Conservation (phyloP, 2,797 vertebrate genomes). For the Falco berigora region DNA sequence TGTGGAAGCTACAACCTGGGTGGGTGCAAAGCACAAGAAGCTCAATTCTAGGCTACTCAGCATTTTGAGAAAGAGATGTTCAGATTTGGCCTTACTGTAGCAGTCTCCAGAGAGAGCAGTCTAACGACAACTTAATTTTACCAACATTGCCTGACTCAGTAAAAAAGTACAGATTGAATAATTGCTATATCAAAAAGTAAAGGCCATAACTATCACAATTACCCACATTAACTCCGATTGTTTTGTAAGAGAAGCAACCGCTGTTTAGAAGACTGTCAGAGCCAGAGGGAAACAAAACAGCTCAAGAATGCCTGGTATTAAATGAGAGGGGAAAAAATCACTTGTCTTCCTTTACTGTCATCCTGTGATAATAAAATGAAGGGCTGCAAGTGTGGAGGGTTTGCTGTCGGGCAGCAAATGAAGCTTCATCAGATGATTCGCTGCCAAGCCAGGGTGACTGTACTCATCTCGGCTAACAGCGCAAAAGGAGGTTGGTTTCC, state of each 20-base stretch:
- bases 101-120: background rate
- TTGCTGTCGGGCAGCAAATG: background rate
- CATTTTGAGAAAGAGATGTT: background rate
- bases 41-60: background rate
- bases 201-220: slow-evolving; percentile 55
- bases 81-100: background rate
- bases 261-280: slow-evolving; percentile 52
- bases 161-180: slow-evolving; percentile 50
- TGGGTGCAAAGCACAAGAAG: background rate
- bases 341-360: background rate
- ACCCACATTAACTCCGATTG: slow-evolving; percentile 52
- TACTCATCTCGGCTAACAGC: background rate
- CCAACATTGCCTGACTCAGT: background rate
- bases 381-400: background rate
- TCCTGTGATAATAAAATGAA: background rate
- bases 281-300: slow-evolving; percentile 57
- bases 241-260: slow-evolving; percentile 51
- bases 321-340: background rate
- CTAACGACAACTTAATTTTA: slow-evolving; percentile 7
- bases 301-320: slow-evolving; percentile 15
- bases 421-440: slow-evolving; percentile 5
- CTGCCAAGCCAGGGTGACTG: background rate
- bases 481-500: background rate
- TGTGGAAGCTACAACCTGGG: background rate
- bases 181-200: slow-evolving; percentile 49